A percentile compares a stretch with the other conserved stretches of the same genome.
Conservation (phyloP, 2,888 invertebrate species). For the Glomeris marginata region DNA sequence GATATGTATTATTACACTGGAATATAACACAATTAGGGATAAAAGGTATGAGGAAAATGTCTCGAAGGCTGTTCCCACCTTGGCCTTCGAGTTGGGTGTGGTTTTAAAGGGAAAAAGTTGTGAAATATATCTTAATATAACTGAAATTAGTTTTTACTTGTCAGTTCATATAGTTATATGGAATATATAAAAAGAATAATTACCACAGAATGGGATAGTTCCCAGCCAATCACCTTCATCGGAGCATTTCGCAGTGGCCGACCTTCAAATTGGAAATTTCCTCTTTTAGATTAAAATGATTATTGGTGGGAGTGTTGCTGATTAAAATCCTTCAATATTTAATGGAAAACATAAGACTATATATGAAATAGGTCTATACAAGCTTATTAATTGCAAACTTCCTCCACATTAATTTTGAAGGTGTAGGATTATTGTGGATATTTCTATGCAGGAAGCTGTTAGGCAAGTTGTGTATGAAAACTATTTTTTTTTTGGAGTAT, state of each 20-base stretch:
- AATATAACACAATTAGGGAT: no score
- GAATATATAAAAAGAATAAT: conserved; percentile 19
- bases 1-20: conserved; percentile 3
- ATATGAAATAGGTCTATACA: conserved; percentile 19
- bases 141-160: no score
- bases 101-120: no score
- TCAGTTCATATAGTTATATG: no score
- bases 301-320: not conserved
- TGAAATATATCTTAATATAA: no score
- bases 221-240: conserved; percentile 59
- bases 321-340: not conserved
- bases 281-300: not conserved
- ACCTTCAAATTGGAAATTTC: conserved; percentile 13
- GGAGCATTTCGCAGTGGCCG: conserved; percentile 49
- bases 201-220: conserved; percentile 71
- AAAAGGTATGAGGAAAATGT: no score
- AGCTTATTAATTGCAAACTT: conserved; percentile 9
- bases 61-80: no score
- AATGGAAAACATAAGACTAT: not conserved
- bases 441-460: no score
- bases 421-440: no score
- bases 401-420: conserved; percentile 5
- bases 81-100: no score
- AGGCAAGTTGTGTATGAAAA: no score
- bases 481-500: no score